These are phyloP conservation scores for Crotalus horridus DNA, from an alignment of 2,113 vertebrate genomes.

Conservation along the genomic window DNA sequence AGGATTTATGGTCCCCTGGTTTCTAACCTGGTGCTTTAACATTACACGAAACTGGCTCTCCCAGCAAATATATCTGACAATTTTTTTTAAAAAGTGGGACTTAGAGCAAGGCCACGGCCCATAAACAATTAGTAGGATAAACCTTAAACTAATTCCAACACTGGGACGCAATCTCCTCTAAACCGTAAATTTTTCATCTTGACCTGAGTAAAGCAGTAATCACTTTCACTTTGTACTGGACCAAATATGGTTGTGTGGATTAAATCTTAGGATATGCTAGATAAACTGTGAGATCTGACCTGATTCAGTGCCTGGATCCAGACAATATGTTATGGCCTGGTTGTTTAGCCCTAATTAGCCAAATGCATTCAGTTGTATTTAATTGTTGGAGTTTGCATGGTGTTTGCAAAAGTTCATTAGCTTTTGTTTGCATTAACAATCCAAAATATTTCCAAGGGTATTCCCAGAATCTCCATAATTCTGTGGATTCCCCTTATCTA, in stretches of 20 bases:
- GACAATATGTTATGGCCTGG: background rate
- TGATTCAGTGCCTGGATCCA: background rate
- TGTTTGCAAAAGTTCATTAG: background rate
- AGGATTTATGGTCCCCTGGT: background rate
- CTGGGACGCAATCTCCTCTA: background rate
- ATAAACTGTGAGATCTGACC: background rate
- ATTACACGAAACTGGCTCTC: background rate
- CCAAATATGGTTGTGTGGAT: background rate
- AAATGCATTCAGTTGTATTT: background rate
- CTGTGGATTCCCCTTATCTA: no score
- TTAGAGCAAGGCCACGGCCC: background rate
- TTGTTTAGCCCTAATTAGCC: background rate
- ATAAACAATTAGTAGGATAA: background rate
- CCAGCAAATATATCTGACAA: background rate
- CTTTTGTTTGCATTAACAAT: background rate
- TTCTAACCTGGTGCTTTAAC: background rate
- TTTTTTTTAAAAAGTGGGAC: background rate
- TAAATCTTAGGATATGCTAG: background rate
- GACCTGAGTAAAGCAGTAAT: background rate
- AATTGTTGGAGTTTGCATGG: background rate
- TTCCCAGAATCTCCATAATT: no score
- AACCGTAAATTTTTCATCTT: background rate
- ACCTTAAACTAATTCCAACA: background rate
- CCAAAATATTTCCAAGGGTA: background rate
- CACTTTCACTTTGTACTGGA: background rate